These are phyloP conservation scores for Lytechinus pictus DNA, from an alignment of 35 echinoderm and acorn worm genomes.

Conservation along the genomic window DNA sequence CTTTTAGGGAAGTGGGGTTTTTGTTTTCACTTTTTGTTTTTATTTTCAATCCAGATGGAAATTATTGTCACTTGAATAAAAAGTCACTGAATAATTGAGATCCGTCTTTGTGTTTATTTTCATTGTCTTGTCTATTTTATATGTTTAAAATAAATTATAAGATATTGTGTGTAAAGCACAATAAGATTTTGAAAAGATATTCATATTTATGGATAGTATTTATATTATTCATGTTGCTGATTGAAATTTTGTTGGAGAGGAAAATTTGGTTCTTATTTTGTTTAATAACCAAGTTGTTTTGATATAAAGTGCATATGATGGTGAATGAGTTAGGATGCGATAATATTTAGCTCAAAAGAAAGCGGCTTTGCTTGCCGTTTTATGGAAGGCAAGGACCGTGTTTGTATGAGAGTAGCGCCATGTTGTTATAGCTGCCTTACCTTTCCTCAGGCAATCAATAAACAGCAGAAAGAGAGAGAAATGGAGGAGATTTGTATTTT, in stretches of 20 bases:
- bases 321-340: background rate
- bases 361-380: background rate
- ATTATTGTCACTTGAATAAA: conserved; percentile 15
- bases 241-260: background rate
- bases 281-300: too few relatives aligned
- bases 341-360: background rate
- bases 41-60: background rate
- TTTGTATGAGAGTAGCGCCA: background rate
- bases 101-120: background rate
- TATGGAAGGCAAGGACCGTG: background rate
- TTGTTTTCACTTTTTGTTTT: background rate
- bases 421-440: background rate
- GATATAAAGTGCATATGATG: background rate
- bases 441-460: background rate
- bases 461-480: background rate
- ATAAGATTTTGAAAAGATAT: too few relatives aligned
- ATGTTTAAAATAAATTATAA: background rate
- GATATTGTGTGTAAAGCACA: background rate
- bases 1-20: background rate
- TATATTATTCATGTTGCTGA: background rate
- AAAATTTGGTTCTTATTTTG: too few relatives aligned
- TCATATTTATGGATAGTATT: background rate
- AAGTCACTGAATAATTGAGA: background rate
- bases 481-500: too few relatives aligned
- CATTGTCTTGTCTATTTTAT: background rate